Evolutionary conservation across 2,797 vertebrate species (phyloP).

Genomic region (Linurgus olivaceus): DNA sequence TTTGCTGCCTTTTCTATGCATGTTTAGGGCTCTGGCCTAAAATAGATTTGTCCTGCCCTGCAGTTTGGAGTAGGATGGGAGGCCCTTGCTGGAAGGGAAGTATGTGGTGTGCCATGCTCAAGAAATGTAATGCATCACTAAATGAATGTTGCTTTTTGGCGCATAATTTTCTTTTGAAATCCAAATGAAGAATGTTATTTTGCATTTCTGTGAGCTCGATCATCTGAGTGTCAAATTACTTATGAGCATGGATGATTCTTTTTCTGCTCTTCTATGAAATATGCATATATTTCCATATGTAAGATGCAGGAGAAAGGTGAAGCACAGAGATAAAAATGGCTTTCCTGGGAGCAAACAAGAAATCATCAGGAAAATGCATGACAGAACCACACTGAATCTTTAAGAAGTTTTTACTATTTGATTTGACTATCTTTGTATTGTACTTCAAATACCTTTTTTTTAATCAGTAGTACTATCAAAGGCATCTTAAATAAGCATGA

Average conservation of each 20-base stretch:
- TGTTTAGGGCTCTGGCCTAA: background rate
- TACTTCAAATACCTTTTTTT: background rate
- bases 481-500: background rate
- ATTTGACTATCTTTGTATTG: background rate
- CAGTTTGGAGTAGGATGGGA: background rate
- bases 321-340: background rate
- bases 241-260: background rate
- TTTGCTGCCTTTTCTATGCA: accelerated
- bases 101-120: background rate
- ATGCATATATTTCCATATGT: background rate
- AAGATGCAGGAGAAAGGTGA: background rate
- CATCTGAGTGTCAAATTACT: background rate
- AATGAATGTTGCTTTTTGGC: background rate
- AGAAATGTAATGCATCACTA: background rate
- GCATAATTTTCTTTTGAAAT: background rate
- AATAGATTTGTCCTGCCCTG: background rate
- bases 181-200: background rate
- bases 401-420: background rate
- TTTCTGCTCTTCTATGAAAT: background rate
- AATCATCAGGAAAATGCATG: background rate
- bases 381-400: background rate
- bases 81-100: background rate
- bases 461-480: background rate
- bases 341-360: background rate
- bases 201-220: background rate